Evolutionary conservation across 2,888 invertebrate species (phyloP), one percentile per base, ranked within the genome.

Genomic region (Microplitis manilae): DNA sequence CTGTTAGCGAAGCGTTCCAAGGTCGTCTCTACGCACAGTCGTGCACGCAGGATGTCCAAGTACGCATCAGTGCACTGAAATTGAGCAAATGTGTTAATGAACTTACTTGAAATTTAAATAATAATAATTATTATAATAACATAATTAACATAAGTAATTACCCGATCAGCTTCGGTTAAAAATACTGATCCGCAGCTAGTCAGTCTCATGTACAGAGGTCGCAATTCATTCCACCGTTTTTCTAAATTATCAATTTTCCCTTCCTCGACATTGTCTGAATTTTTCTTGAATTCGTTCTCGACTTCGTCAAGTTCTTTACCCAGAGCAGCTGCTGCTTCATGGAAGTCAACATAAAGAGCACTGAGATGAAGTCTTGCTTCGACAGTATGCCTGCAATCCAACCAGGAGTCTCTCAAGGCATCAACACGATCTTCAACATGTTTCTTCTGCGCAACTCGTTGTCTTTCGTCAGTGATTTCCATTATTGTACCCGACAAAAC

Each of bases 291-390:
- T 50, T 92, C 91, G 4, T 92, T 90, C 84, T 95, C 94, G 70
- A 95, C 85, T 75, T 91, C 91, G 85, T 94, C 93, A 88, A 95
- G 91, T 86, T 94, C 93, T 78, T 91, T 92, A 79, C 92, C 91
- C 68, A 95, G 91, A 86, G 93, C 92, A 78, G 93, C 92, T 20
- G 94, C 94, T 80, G 93, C 92, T 85, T 93, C 92, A 83, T 95
- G 94, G 90, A 96, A 95, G 82, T 94, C 93, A 64, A 94, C 93
- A 85, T 95, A 95, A 80, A 93, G 89, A 64, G 92, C 92, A 15
- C 94, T 92, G 17, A 95, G 90, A 79, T 94, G 93, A 77, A 95
- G 92, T 76, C 96, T 92, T 77, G 91, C 91, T 78, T 94, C 91
- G 6, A 94, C 89, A 39, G 92, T 87, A 79, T 92, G 92, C 83